phyloP scores from a whole-genome alignment of 2,113 vertebrate genomes.

The Hippopotamus amphibius region DNA sequence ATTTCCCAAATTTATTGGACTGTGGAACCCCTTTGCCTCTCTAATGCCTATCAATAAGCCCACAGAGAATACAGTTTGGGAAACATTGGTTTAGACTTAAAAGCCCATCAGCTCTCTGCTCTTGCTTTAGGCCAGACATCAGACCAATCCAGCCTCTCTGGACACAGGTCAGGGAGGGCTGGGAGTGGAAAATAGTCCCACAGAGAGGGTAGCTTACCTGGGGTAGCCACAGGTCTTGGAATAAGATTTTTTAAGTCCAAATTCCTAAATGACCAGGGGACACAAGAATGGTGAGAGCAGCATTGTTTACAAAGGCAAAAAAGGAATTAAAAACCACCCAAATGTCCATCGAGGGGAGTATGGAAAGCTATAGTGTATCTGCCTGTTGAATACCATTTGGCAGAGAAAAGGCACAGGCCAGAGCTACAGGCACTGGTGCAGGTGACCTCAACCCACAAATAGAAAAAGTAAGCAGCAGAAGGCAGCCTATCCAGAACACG shows the following conservation, averaged over 20 bases:
- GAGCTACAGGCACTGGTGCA: accelerated
- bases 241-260: neutral
- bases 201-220: neutral
- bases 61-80: neutral
- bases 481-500: accelerated
- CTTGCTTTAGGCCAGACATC: neutral
- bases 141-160: neutral
- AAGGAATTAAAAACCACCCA: too few relatives aligned
- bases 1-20: neutral
- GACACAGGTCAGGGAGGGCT: neutral
- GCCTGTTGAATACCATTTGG: accelerated
- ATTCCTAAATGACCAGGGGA: neutral
- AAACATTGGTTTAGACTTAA: neutral
- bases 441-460: too few relatives aligned
- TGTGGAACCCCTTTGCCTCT: neutral
- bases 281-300: neutral
- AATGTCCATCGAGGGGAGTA: neutral
- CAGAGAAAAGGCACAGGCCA: accelerated
- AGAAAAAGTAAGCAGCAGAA: accelerated
- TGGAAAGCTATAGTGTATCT: accelerated
- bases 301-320: accelerated
- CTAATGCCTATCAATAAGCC: neutral
- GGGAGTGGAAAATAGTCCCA: neutral
- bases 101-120: neutral
- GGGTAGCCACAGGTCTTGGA: neutral